Conservation (phyloP, 2,888 invertebrate genomes). For the Agrotis ipsilon region DNA sequence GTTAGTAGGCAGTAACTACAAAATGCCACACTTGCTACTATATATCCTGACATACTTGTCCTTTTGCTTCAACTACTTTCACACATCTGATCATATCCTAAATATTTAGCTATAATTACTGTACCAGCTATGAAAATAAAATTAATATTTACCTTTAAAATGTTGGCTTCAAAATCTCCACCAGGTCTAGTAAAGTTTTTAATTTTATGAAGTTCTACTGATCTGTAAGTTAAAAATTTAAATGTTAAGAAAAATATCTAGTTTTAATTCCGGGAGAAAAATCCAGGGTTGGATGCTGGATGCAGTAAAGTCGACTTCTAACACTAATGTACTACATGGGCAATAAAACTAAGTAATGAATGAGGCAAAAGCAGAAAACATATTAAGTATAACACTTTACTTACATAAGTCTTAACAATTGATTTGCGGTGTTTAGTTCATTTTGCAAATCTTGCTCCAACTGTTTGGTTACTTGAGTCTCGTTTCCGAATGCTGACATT, state of each 20-base stretch:
- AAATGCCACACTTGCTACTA: too few species aligned
- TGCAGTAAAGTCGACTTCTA: too few species aligned
- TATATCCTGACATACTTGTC: too few species aligned
- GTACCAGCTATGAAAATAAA: neutral
- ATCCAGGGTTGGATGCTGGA: too few species aligned
- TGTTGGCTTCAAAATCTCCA: slow-evolving; percentile 79
- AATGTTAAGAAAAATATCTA: neutral
- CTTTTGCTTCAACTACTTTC: too few species aligned
- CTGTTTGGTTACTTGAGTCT: slow-evolving; percentile 67
- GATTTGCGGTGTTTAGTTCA: slow-evolving; percentile 82
- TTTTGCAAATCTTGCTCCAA: slow-evolving; percentile 84
- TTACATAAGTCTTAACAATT: slow-evolving; percentile 83
- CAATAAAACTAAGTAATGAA: neutral
- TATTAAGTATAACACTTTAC: slow-evolving; percentile 47
- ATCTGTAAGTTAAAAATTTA: slow-evolving; percentile 70
- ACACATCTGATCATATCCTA: neutral
- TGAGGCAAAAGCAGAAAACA: neutral
- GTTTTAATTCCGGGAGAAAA: too few species aligned
- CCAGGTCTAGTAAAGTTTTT: slow-evolving; percentile 78
- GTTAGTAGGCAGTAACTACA: too few species aligned
- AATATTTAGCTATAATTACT: neutral
- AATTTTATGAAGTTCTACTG: slow-evolving; percentile 79
- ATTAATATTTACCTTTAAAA: slow-evolving; percentile 75
- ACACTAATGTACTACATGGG: neutral
- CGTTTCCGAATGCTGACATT: slow-evolving; percentile 61